Conservation (phyloP, 2,888 invertebrate genomes). For the Drosophila meridionalis region DNA sequence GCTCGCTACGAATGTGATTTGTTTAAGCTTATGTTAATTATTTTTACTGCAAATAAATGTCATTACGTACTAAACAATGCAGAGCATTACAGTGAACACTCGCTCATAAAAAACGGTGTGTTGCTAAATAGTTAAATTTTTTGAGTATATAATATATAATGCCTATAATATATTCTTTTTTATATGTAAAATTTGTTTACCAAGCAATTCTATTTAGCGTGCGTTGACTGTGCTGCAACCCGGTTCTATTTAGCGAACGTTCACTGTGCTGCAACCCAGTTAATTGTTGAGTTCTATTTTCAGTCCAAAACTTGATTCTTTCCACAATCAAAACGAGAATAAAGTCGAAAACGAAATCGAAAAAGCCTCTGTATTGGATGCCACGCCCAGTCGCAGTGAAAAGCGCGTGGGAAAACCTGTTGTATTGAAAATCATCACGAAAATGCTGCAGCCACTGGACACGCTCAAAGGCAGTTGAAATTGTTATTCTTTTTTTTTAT, state of each 20-base stretch:
- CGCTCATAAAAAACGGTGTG: no score
- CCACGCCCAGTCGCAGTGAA: slow-evolving; percentile 11
- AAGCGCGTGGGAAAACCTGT: slow-evolving; percentile 67
- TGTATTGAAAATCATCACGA: slow-evolving; percentile 76
- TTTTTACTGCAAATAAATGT: slow-evolving; percentile 63
- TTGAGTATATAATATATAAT: no score
- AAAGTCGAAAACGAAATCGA: slow-evolving; percentile 4
- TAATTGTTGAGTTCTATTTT: slow-evolving; percentile 31
- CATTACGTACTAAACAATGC: slow-evolving; percentile 44
- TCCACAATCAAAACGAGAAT: slow-evolving; percentile 18
- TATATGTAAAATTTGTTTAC: background rate
- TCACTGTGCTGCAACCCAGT: background rate
- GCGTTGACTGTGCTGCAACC: background rate
- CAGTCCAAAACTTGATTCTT: slow-evolving; percentile 24
- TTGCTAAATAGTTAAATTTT: no score
- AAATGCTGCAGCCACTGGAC: slow-evolving; percentile 40
- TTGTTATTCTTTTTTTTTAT: background rate
- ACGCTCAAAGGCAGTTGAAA: slow-evolving; percentile 32
- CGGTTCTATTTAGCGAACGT: background rate
- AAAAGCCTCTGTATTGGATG: slow-evolving; percentile 2
- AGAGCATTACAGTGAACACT: background rate
- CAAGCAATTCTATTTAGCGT: background rate
- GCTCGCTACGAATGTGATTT: slow-evolving; percentile 69
- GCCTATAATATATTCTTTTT: no score
- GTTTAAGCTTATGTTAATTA: slow-evolving; percentile 46